Percentiles rank a stretch among this genome's conserved stretches.
phyloP scores from a whole-genome alignment of 2,797 vertebrate species.

The Cygnus olor region DNA sequence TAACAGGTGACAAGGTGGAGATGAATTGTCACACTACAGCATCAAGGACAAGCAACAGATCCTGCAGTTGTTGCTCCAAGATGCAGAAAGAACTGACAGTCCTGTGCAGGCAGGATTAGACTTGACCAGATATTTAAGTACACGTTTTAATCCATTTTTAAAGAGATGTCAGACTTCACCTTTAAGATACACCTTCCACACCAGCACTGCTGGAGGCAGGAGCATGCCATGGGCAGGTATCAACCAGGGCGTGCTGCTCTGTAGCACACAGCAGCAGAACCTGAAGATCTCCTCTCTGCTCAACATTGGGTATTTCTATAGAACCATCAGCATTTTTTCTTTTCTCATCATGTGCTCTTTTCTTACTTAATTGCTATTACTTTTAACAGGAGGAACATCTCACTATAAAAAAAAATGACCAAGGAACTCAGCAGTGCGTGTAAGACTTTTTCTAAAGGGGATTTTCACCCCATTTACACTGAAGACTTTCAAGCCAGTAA shows the following conservation, averaged over 20 bases:
- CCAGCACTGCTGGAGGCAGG: not conserved
- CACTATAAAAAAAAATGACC: not conserved
- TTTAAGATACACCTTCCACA: not conserved
- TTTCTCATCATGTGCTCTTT: not conserved
- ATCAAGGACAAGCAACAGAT: not conserved
- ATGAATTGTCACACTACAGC: not conserved
- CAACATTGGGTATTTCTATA: rapidly evolving
- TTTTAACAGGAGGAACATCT: not conserved
- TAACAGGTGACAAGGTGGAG: not conserved
- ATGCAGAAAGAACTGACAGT: not conserved
- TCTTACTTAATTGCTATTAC: not conserved
- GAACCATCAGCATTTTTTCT: not conserved
- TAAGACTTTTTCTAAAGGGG: not conserved
- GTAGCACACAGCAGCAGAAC: not conserved
- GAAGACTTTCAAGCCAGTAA: not conserved
- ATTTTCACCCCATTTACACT: not conserved
- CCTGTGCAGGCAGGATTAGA: not conserved
- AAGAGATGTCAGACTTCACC: not conserved
- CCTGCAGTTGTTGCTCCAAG: not conserved
- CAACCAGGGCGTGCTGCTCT: not conserved
- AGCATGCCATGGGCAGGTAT: not conserved
- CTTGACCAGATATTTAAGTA: not conserved
- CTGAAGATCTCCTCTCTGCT: not conserved
- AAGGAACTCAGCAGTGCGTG: not conserved
- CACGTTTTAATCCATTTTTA: not conserved